phyloP scores from a whole-genome alignment of 2,888 invertebrate species.

The Lapara coniferarum region DNA sequence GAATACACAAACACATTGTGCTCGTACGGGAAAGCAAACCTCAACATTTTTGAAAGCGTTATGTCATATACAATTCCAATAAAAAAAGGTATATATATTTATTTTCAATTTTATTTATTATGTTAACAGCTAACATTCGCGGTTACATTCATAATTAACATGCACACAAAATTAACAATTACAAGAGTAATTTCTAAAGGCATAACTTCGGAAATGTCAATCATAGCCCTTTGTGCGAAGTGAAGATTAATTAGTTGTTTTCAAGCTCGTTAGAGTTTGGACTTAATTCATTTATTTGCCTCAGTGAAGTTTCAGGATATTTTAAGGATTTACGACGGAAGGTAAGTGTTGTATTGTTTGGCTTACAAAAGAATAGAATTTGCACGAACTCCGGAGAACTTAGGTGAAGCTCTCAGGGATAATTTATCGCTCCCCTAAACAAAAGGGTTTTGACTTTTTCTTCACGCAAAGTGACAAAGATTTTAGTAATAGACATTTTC shows the following conservation, averaged over 20 bases:
- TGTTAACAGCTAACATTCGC: not conserved
- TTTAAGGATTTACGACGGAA: not conserved
- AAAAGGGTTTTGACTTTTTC: not conserved
- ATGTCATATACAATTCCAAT: not conserved
- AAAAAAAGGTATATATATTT: not conserved
- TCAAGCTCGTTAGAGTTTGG: not conserved
- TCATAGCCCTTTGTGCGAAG: not conserved
- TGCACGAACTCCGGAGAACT: not conserved
- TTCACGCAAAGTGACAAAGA: not conserved
- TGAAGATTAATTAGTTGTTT: conserved; percentile 2
- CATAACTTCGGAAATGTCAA: conserved; percentile 13
- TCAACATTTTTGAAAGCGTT: too few relatives aligned
- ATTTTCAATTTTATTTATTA: too few relatives aligned
- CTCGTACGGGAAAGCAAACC: too few relatives aligned
- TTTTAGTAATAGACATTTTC: too few relatives aligned
- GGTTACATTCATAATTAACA: not conserved
- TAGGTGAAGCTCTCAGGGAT: not conserved
- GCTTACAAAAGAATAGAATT: conserved; percentile 8
- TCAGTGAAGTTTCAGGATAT: conserved; percentile 1
- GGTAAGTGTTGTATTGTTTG: not conserved
- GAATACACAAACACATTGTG: too few relatives aligned
- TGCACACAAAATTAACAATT: not conserved
- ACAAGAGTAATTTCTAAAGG: not conserved
- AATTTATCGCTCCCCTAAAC: conserved; percentile 7
- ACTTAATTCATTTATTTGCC: not conserved